Conservation (phyloP, 2,797 vertebrate genomes). For the Schizopygopsis pylzovi region DNA sequence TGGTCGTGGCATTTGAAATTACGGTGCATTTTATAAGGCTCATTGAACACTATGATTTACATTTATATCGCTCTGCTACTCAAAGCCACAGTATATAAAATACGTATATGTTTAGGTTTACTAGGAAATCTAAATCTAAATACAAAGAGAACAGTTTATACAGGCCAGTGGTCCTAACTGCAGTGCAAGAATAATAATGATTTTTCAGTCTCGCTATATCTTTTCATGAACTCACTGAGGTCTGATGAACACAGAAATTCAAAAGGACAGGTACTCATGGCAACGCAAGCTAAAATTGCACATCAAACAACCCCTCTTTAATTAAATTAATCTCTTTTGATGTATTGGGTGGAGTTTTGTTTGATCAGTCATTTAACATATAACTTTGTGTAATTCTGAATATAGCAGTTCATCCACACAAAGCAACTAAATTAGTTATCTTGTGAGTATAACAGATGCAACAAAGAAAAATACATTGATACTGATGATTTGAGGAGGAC, state of each 20-base stretch:
- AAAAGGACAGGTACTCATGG: background rate
- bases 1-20: conserved; percentile 7
- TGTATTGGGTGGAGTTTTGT: background rate
- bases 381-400: background rate
- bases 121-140: background rate
- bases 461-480: background rate
- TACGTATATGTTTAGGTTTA: background rate
- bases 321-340: background rate
- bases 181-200: background rate
- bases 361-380: conserved; percentile 18
- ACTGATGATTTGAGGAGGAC: background rate
- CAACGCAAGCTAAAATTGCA: background rate
- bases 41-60: conserved; percentile 9
- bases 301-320: conserved; percentile 25
- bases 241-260: conserved; percentile 2
- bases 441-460: background rate
- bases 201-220: background rate
- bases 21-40: background rate
- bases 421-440: conserved; percentile 6
- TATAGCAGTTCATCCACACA: background rate
- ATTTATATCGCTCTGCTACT: background rate
- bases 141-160: background rate
- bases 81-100: background rate
- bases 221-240: conserved; percentile 11
- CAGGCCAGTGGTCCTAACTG: background rate